A percentile compares a stretch with the other conserved stretches of the same genome.
Conservation (phyloP, 2,797 vertebrate species). For the Macropus fuliginosus region DNA sequence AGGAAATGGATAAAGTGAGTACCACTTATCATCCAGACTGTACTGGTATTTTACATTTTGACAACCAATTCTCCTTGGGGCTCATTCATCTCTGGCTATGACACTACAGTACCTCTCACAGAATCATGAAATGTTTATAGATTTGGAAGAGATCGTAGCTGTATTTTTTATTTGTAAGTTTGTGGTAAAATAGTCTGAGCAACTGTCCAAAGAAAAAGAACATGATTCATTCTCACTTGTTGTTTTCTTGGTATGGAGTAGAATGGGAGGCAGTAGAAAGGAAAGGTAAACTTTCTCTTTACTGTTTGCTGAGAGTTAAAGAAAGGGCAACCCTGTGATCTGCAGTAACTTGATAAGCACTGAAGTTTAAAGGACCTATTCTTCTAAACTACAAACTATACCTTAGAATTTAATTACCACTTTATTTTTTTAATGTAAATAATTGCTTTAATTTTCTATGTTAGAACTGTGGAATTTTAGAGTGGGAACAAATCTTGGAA, state of each 20-base stretch:
- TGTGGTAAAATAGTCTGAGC: constrained; percentile 50
- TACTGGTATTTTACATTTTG: constrained; percentile 55
- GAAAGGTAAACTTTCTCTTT: not conserved
- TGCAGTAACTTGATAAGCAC: constrained; percentile 24
- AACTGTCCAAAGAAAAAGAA: constrained; percentile 36
- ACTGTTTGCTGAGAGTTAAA: not conserved
- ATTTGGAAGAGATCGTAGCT: constrained; percentile 40
- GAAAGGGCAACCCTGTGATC: not conserved
- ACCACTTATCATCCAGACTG: constrained; percentile 22
- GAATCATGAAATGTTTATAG: constrained; percentile 57
- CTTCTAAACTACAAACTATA: not conserved
- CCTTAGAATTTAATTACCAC: not conserved
- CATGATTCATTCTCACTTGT: constrained; percentile 49
- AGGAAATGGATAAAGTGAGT: constrained; percentile 98
- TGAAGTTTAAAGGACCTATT: not conserved
- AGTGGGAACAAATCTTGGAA: not conserved
- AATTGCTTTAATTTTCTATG: not conserved
- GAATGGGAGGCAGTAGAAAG: not conserved
- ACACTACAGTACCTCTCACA: constrained; percentile 60
- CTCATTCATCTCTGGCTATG: constrained; percentile 60
- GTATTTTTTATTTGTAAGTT: constrained; percentile 51
- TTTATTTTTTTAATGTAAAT: not conserved
- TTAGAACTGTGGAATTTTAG: not conserved
- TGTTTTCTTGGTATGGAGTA: constrained; percentile 33
- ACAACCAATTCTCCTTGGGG: constrained; percentile 55